Conservation (phyloP, 2,888 invertebrate genomes). For the Bedellia somnulentella region DNA sequence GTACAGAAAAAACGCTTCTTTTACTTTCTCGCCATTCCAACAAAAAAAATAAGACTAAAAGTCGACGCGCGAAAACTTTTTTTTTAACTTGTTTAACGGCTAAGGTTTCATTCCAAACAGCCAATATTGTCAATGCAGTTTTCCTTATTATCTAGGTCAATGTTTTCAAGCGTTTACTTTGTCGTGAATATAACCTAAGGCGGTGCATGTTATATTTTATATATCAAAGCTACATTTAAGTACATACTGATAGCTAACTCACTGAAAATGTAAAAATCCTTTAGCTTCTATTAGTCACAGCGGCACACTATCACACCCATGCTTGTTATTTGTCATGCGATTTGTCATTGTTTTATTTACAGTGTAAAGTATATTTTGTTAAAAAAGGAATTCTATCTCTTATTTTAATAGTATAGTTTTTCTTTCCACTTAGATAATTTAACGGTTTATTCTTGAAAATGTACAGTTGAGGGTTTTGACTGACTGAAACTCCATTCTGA, state of each 20-base stretch:
- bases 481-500: slow-evolving; percentile 60
- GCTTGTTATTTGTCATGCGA: too few species aligned
- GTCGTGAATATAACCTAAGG: slow-evolving; percentile 4
- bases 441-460: slow-evolving; percentile 13
- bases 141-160: too few species aligned
- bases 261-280: too few species aligned
- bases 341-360: slow-evolving; percentile 3
- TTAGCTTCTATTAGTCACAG: too few species aligned
- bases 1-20: slow-evolving; percentile 24
- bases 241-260: slow-evolving; percentile 4
- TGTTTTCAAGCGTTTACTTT: background rate
- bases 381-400: too few species aligned
- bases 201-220: slow-evolving; percentile 3
- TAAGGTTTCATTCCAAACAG: too few species aligned
- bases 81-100: too few species aligned
- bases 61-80: slow-evolving; percentile 1
- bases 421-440: background rate
- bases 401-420: background rate
- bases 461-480: slow-evolving; percentile 58
- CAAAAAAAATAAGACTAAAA: background rate
- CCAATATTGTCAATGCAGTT: too few species aligned
- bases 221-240: slow-evolving; percentile 2
- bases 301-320: too few species aligned
- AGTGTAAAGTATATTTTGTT: too few species aligned
- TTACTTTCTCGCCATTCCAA: slow-evolving; percentile 1